Base-by-base conservation (phyloP, 2,113 vertebrate genomes). In the Lipotes vexillifer region DNA sequence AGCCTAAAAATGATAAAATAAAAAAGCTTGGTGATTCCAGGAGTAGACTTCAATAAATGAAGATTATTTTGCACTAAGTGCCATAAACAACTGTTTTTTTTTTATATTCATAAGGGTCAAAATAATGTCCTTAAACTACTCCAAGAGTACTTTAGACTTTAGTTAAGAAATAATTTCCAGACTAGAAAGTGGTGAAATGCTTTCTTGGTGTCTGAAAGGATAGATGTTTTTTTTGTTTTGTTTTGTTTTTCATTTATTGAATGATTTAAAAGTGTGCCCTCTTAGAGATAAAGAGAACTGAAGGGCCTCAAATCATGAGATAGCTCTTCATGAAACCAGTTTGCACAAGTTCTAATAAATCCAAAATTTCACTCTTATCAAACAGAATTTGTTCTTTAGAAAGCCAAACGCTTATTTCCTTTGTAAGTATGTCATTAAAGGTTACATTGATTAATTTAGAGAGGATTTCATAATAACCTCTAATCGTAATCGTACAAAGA, bases 401-500 rank as follows among this genome's bases (percentile, higher is more conserved):
- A 93, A 95, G 20, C 57, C 69, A 66, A 91, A 97, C 2, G 3
- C 57, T 61, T 97, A 92, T 75, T 97, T 93, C 27, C 61, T 78
- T 94, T 92, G 15, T 84, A 86, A 93, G 41, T 89, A 44, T 71
- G 36, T 80, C 36, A 75, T 84, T 84, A 78, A 93, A 93, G 55
- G 49, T 75, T 96, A 49, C 49, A 93, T 93, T 93, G 88, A 93
- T 94, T 93, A 96, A 93, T 78, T 94, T 91, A 90, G 59, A 81
- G 89, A 96, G 55, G 41, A 88, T 96, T 95, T 92, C 52, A 83
- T 97, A 96, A 90, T 94, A 93, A 85, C 84, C 52, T 80, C 89
- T 94, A 92, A 97, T 95, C 88, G 71, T 89, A 97, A 84, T 93
- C 82, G 6, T 78, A 78, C 38, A 97, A 98, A 97, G 80, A 96